Evolutionary conservation across 23 tunicate species (phyloP).

Genomic region (Corella eumyota): DNA sequence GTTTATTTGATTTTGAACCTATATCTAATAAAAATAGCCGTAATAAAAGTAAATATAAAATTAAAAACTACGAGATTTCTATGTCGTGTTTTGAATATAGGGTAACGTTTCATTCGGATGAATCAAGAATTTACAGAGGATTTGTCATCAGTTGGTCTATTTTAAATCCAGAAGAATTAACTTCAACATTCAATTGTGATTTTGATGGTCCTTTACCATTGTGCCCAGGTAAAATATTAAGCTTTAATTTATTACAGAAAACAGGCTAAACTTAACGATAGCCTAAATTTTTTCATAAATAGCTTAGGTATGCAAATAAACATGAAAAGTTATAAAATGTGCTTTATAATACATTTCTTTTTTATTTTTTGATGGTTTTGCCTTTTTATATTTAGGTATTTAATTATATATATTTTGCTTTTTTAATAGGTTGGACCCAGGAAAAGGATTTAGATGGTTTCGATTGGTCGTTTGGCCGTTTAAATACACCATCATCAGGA

Average conservation of each 20-base stretch:
- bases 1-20: no score
- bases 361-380: background rate
- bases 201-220: slow-evolving; percentile 72
- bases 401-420: no score
- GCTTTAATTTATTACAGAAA: background rate
- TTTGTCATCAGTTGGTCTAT: slow-evolving; percentile 54
- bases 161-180: slow-evolving; percentile 13
- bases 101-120: slow-evolving; percentile 23
- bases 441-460: slow-evolving; percentile 6
- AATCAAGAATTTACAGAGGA: no score
- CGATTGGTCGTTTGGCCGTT: slow-evolving; percentile 37
- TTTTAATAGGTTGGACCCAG: slow-evolving; percentile 58
- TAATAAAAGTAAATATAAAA: no score
- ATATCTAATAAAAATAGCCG: no score
- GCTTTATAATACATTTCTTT: no score
- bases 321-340: no score
- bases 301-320: no score
- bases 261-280: no score
- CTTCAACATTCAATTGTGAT: slow-evolving; percentile 38
- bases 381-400: no score
- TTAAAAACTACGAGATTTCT: no score
- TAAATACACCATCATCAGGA: slow-evolving; percentile 20
- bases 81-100: slow-evolving; percentile 18
- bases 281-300: no score
- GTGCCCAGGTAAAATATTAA: slow-evolving; percentile 45